Evolutionary conservation across 2,113 vertebrate genomes (phyloP), one percentile per base, ranked within the genome.

Genomic region (Campylomormyrus numenius): DNA sequence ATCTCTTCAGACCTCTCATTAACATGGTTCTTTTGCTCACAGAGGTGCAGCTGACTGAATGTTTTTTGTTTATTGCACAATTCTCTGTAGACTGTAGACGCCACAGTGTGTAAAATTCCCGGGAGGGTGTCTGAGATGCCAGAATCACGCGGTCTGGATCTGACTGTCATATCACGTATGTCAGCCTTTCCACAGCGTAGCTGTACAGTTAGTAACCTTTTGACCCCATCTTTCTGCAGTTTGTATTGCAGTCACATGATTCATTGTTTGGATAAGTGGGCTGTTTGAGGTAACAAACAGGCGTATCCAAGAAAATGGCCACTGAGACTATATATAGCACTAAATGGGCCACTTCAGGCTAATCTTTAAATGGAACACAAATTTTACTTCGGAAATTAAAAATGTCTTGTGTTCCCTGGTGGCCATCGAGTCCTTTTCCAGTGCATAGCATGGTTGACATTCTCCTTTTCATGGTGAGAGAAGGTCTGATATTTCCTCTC

Each of bases 301-400:
- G 15, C 74, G 35, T 80, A 80, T 80, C 35, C n/a, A 80, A 80
- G 31, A 80, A 80, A 80, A n/a, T 80, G 70, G 70, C 74, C 35
- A 80, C 31, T 83, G 42, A 84, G 88, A 17, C 35, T 84, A 80
- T 80, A 45, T 86, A 86, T 49, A 86, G 48, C 84, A 86, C 27
- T 46, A 89, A 89, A 77, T 83, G 50, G 88, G 88, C 70, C 70
- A 89, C 45, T 86, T 86, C n/a, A 83, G 88, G 48, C 31, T 52
- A 80, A 56, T 74, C 88, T 31, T 89, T 53, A 88, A 89, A 52
- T 52, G 74, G 88, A 49, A 19, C 88, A 83, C 13, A 89, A 89
- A 89, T 53, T 42, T 89, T 49, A 50, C 88, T 53, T 84, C 74
- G 50, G 35, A 89, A 83, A 83, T 50, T 89, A 89, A 84, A 89